These are phyloP conservation scores for Syngnathus typhle DNA, from an alignment of 2,113 vertebrate genomes.

Conservation along the genomic window DNA sequence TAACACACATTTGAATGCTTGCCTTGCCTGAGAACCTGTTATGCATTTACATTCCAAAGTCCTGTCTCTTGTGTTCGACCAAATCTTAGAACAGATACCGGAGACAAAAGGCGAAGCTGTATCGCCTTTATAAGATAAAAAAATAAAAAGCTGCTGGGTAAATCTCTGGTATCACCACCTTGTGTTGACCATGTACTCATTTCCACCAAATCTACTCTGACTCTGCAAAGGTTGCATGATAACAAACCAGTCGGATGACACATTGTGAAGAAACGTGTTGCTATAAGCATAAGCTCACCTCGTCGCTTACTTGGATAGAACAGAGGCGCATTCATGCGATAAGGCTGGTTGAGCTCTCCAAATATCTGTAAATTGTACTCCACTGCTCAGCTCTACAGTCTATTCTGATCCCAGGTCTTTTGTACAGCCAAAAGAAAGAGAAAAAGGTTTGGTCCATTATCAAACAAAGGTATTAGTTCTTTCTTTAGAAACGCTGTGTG, in stretches of 20 bases:
- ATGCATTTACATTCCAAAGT: conserved; percentile 40
- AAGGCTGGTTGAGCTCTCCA: not conserved
- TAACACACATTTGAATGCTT: conserved; percentile 33
- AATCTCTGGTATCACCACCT: not conserved
- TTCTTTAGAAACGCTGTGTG: conserved; percentile 59
- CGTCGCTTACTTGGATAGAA: not conserved
- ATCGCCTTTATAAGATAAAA: not conserved
- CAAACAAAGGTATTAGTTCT: conserved; percentile 31
- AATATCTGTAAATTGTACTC: not conserved
- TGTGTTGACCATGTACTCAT: not conserved
- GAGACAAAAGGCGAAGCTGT: not conserved
- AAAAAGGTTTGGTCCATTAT: conserved; percentile 16
- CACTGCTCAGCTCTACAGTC: not conserved
- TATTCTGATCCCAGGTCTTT: conserved; percentile 20
- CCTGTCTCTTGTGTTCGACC: conserved; percentile 21
- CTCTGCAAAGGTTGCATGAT: conserved; percentile 1
- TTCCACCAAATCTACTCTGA: conserved; percentile 10
- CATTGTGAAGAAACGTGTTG: not conserved
- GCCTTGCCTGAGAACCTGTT: conserved; percentile 39
- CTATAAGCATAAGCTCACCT: not conserved
- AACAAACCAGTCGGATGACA: not conserved
- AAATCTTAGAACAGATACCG: conserved; percentile 2
- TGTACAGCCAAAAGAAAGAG: conserved; percentile 32
- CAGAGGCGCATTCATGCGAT: not conserved
- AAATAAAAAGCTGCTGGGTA: not conserved